These are phyloP conservation scores for Nematopogon swammerdamellus DNA, from an alignment of 2,888 invertebrate genomes.

Conservation along the genomic window DNA sequence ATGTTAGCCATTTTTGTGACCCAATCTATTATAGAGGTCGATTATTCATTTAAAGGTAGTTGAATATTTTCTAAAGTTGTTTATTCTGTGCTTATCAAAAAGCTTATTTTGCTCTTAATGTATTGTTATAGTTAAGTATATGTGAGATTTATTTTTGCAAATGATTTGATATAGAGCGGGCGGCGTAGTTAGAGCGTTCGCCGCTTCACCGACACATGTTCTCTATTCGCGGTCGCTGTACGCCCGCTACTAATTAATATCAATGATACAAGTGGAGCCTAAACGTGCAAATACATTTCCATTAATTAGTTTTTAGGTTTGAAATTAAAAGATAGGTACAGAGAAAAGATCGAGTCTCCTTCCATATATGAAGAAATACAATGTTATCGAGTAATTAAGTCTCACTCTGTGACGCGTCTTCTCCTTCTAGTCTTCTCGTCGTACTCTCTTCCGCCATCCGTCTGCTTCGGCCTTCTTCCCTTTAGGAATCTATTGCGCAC, in stretches of 20 bases:
- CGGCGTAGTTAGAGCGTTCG: too few species aligned
- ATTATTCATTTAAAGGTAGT: not conserved
- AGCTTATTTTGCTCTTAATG: slow-evolving; percentile 7
- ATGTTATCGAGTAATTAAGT: too few species aligned
- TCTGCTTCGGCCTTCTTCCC: too few species aligned
- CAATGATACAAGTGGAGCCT: not conserved
- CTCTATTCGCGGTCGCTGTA: not conserved
- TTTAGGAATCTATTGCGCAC: too few species aligned
- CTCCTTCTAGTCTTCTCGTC: too few species aligned
- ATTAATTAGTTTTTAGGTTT: too few species aligned
- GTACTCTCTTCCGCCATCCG: too few species aligned
- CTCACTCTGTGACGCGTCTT: too few species aligned
- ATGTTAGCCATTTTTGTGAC: slow-evolving; percentile 6
- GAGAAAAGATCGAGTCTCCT: too few species aligned
- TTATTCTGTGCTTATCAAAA: slow-evolving; percentile 3
- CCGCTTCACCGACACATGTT: not conserved
- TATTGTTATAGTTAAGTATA: slow-evolving; percentile 8
- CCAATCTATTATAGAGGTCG: not conserved
- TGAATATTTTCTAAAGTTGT: slow-evolving; percentile 7
- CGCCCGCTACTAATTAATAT: not conserved
- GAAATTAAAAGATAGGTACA: too few species aligned
- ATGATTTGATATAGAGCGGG: not conserved
- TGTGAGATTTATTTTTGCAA: slow-evolving; percentile 7
- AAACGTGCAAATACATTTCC: too few species aligned
- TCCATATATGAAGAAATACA: too few species aligned